Base-by-base conservation (phyloP, 2,797 vertebrate genomes). In the Paguma larvata region DNA sequence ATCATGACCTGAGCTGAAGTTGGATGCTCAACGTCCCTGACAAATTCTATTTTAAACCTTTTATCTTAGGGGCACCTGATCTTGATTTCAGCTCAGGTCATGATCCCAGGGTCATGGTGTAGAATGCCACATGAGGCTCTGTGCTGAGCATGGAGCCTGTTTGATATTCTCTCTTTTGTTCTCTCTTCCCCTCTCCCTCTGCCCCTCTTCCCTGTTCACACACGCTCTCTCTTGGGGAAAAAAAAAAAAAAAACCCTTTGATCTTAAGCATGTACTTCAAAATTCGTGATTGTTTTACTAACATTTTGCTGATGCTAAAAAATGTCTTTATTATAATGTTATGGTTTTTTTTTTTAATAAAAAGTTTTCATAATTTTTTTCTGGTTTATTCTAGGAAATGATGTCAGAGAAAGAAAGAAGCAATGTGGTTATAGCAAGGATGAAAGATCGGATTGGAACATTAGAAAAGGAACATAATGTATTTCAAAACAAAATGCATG, bases 381-480 rank as follows among this genome's bases (percentile, higher is more conserved):
- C 95, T 93, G 75, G 0, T 79, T 83, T 96, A 63, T 67, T 96
- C 63, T 87, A 99, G 99, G 99, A 99, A 98, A 99, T 99, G 98
- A 99, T 99, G 92, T 97, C 99, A 87, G 99, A 99, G 97, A 99
- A 99, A 98, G 99, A 99, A 97, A 99, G 99, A 98, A 99, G 98
- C 0, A 98, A 97, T 67, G 98, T 99, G 34, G 99, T 99, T 32
- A 99, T 99, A 95, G 97, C 99, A 0, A 98, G 99, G 97, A 98
- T 99, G 99, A 99, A 99, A 88, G 99, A 99, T 82, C 99, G 99
- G 53, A 99, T 99, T 89, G 98, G 98, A 86, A 95, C 99, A 0
- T 98, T 99, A 97, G 99, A 99, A 98, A 99, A 99, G 90, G 99
- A 99, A 80, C 98, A 99, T 18, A 99, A 98, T 18, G 98, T 99